Percentiles rank a stretch among this genome's conserved stretches.
These are phyloP conservation scores for Hirtodrosophila cameraria DNA, from an alignment of 2,888 invertebrate genomes.

Conservation along the genomic window DNA sequence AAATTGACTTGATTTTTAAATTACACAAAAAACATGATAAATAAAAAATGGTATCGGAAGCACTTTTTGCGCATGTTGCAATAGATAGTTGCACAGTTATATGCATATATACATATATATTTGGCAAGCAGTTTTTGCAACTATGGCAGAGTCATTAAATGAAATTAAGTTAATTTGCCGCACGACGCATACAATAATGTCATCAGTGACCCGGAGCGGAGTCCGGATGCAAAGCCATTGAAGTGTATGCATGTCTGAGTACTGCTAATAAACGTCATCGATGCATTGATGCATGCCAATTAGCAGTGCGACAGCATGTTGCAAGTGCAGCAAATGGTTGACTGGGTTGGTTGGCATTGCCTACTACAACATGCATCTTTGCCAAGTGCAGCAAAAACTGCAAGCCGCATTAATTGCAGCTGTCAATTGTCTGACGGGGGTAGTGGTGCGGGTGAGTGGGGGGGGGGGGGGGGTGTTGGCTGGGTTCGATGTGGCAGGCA, in stretches of 20 bases:
- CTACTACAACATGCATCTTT: slow-evolving; percentile 57
- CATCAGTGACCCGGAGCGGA: slow-evolving; percentile 45
- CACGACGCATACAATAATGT: slow-evolving; percentile 65
- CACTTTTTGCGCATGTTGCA: slow-evolving; percentile 10
- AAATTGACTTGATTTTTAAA: background rate
- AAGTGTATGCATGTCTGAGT: slow-evolving; percentile 62
- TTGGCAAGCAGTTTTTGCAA: slow-evolving; percentile 21
- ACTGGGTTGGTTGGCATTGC: background rate
- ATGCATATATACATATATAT: no score
- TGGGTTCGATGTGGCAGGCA: background rate
- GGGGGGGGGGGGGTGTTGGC: background rate
- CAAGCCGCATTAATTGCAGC: slow-evolving; percentile 75
- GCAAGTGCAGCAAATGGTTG: slow-evolving; percentile 2
- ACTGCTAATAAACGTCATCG: slow-evolving; percentile 76
- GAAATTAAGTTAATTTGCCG: slow-evolving; percentile 70
- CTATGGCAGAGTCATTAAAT: slow-evolving; percentile 53
- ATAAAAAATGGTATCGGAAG: slow-evolving; percentile 1
- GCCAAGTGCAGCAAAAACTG: slow-evolving; percentile 71
- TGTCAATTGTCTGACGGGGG: slow-evolving; percentile 56
- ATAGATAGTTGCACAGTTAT: slow-evolving; percentile 5
- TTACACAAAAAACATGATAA: no score
- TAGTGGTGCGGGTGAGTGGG: background rate
- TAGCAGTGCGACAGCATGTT: no score
- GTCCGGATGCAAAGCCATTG: slow-evolving; percentile 6
- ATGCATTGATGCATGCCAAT: slow-evolving; percentile 78